Evolutionary conservation across 2,797 vertebrate species (phyloP), one percentile per base, ranked within the genome.

Genomic region (Pseudochirops corinnae): DNA sequence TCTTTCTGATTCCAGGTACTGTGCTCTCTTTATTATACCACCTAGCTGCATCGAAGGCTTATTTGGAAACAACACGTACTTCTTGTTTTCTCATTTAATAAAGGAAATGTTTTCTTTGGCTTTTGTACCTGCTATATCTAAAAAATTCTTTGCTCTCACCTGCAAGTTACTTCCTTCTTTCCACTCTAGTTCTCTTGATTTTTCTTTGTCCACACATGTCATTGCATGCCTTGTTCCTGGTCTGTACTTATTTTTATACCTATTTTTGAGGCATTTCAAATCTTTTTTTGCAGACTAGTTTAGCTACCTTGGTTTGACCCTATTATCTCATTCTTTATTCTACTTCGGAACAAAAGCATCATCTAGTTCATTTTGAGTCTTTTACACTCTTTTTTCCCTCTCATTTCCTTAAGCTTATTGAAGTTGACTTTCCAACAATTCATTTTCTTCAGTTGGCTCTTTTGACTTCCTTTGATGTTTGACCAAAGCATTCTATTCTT

Each of bases 381-480:
- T 94, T 91, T 82, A 52, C 29, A 90, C 28, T 82, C 58, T 56
- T 87, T 96, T 94, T 74, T 3, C 90, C 92, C 91, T 55, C 90
- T 67, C 1, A 58, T 87, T 91, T 92, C 91, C 92, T 94, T 92
- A 95, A 96, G 55, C 14, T 91, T n/a, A 55, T 50, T 55, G 52
- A 93, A 95, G 60, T 92, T 62, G 94, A 92, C 62, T 95, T 93
- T 50, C 82, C 74, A 90, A 28, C 93, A 96, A 96, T 93, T 93
- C 46, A 93, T 93, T 95, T 94, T 92, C 91, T 94, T 93, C 62
- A 91, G 6, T 52, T 58, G 95, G 52, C 39, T 96, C 18, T 93
- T 95, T 96, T 94, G n/a, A 96, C 56, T 95, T 91, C 39, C 92
- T 74, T 95, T 94, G 56, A 95, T 90, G 91, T 95, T 93, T 57